phyloP scores from a whole-genome alignment of 2,888 invertebrate species.

The Lamellibrachia columna region DNA sequence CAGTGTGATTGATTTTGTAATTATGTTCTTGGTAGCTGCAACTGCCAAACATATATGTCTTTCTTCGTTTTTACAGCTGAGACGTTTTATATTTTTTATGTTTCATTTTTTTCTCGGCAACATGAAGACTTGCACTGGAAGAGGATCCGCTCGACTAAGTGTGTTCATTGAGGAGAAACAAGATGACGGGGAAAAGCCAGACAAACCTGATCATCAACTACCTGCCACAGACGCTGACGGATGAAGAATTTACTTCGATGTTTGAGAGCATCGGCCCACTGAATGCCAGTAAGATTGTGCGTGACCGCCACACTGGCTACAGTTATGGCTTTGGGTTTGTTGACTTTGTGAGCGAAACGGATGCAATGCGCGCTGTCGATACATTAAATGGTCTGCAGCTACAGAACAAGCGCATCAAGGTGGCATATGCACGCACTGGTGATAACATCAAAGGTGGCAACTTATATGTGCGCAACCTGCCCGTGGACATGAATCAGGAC shows the following conservation, averaged over 20 bases:
- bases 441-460: conserved; percentile 94
- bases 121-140: conserved; percentile 12
- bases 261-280: conserved; percentile 89
- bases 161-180: background rate
- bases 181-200: conserved; percentile 20
- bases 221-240: conserved; percentile 91
- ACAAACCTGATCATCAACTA: conserved; percentile 92
- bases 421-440: conserved; percentile 90
- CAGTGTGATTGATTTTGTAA: conserved; percentile 10
- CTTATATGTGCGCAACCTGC: conserved; percentile 91
- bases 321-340: conserved; percentile 97
- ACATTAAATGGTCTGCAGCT: conserved; percentile 87
- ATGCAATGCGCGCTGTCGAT: conserved; percentile 86
- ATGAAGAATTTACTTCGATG: conserved; percentile 87
- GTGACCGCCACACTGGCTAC: conserved; percentile 79
- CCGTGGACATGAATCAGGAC: conserved; percentile 73
- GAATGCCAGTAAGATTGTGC: conserved; percentile 83
- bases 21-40: background rate
- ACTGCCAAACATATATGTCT: background rate
- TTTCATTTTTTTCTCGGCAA: conserved; percentile 16
- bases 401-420: conserved; percentile 92
- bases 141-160: conserved; percentile 16
- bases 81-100: conserved; percentile 16
- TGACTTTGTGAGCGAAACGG: conserved; percentile 85
- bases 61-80: conserved; percentile 16